These are phyloP conservation scores for Diploscapter pachys DNA, from an alignment of 1,140 invertebrate species.

Conservation along the genomic window DNA sequence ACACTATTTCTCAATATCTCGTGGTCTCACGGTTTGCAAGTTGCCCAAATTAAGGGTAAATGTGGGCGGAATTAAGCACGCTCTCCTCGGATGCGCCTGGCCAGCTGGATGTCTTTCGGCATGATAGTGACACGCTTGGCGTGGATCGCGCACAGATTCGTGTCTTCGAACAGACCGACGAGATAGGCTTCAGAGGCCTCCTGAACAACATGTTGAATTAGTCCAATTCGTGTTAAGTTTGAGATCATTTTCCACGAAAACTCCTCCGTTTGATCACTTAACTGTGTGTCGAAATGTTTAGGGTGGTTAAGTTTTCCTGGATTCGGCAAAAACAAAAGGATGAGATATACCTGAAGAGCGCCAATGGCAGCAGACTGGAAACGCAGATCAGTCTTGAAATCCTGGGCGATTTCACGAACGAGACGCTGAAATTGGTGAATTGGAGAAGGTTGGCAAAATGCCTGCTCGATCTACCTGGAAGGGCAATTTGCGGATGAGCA, in stretches of 20 bases:
- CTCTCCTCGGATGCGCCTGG: conserved; percentile 70
- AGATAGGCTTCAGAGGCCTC: conserved; percentile 85
- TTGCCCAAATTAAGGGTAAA: too few species aligned
- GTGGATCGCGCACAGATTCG: conserved; percentile 87
- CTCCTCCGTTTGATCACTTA: too few species aligned
- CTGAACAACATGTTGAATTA: conserved; percentile 60
- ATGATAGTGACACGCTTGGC: conserved; percentile 91
- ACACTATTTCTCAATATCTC: too few species aligned
- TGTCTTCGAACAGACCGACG: conserved; percentile 83
- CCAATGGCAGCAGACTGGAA: conserved; percentile 77
- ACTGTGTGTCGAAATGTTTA: too few species aligned
- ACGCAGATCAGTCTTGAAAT: conserved; percentile 73
- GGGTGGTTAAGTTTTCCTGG: too few species aligned
- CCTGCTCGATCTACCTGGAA: conserved; percentile 45
- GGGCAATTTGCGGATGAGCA: conserved; percentile 67
- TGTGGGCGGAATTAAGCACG: conserved; percentile 61
- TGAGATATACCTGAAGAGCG: conserved; percentile 62
- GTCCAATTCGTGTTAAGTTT: too few species aligned
- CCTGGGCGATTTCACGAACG: conserved; percentile 75
- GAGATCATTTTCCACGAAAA: too few species aligned
- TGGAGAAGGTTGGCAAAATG: not conserved
- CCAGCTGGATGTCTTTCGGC: conserved; percentile 90
- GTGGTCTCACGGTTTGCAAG: too few species aligned
- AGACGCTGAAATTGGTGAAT: conserved; percentile 55
- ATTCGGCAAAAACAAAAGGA: not conserved